Evolutionary conservation across 2,113 vertebrate genomes (phyloP), one percentile per base, ranked within the genome.

Genomic region (Marmota monax): DNA sequence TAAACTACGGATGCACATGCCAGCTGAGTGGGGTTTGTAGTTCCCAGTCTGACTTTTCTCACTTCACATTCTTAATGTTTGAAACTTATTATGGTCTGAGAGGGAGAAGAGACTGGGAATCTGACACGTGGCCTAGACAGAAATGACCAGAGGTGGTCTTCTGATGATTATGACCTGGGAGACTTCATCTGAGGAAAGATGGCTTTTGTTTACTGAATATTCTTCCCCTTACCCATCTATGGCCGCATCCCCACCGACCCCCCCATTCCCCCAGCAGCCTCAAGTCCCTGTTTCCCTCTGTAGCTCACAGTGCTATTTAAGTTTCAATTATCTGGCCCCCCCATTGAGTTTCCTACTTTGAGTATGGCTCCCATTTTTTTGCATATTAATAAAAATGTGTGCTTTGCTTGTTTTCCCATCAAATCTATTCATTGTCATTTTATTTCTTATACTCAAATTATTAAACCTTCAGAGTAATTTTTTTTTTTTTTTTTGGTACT

Each of bases 1-100:
- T 74, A 42, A 70, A 45, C 32, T 51, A 29, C 14, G 25, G 37
- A 25, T 32, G 12, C 12, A 4, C 4, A 3, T 2, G 0, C 0
- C 25, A 27, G 42, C 25, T 58, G 27, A 77, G 67, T 27, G 25
- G 45, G 4, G 0, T 27, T 42, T 65, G 61, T 45, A 63, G 12
- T 29, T 94, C 67, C 42, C 7, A 7, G 12, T n/a, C 48, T 85
- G 34, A 25, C 51, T 90, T 89, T 67, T 76, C 73, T 80, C 29
- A 74, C n/a, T 58, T 61, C 45, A 34, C 4, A 0, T 45, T 32
- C 22, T 53, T 51, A 17, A 83, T 45, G 18, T 9, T 73, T 83
- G 51, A n/a, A 51, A 39, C 53, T 45, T 61, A 56, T 37, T 37
- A 25, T 11, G 84, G 25, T 18, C n/a, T 53, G 22, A 11, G 13